Evolutionary conservation across 1,140 invertebrate species (phyloP).

Genomic region (Drosophila lowei): DNA sequence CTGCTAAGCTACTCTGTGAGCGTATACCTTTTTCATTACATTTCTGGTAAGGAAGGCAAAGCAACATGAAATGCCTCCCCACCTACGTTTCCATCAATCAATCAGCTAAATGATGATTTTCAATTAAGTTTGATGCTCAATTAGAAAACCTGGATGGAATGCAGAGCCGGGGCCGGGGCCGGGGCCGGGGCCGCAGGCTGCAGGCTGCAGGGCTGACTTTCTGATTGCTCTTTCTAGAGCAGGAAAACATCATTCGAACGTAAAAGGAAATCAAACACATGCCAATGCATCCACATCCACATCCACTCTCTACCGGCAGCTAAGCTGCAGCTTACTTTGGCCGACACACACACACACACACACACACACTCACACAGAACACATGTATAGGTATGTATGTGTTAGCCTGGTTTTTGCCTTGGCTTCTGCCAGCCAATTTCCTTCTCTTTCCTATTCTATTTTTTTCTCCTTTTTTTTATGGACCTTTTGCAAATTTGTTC

Average conservation of each 20-base stretch:
- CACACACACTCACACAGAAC: background rate
- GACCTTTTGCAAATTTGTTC: slow-evolving; percentile 53
- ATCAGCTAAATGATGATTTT: slow-evolving; percentile 65
- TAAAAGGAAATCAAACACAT: slow-evolving; percentile 1
- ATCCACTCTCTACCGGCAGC: slow-evolving; percentile 8
- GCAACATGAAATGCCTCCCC: too few relatives aligned
- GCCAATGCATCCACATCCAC: slow-evolving; percentile 1
- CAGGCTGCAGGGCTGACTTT: slow-evolving; percentile 16
- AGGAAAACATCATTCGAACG: slow-evolving; percentile 17
- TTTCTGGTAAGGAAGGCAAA: too few relatives aligned
- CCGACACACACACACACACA: slow-evolving; percentile 28
- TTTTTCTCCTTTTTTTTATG: slow-evolving; percentile 14
- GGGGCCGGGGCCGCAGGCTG: background rate
- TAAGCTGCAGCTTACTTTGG: slow-evolving; percentile 46
- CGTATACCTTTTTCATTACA: too few relatives aligned
- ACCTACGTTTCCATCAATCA: slow-evolving; percentile 25
- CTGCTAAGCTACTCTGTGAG: background rate
- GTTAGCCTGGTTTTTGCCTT: slow-evolving; percentile 27
- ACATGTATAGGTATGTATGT: slow-evolving; percentile 14
- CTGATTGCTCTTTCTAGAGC: slow-evolving; percentile 16
- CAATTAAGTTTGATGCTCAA: slow-evolving; percentile 51
- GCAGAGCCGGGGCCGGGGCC: background rate
- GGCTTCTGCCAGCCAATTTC: slow-evolving; percentile 1
- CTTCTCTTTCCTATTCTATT: slow-evolving; percentile 1
- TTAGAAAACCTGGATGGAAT: slow-evolving; percentile 30